These are phyloP conservation scores for Clamator glandarius DNA, from an alignment of 2,797 vertebrate species.

Conservation along the genomic window DNA sequence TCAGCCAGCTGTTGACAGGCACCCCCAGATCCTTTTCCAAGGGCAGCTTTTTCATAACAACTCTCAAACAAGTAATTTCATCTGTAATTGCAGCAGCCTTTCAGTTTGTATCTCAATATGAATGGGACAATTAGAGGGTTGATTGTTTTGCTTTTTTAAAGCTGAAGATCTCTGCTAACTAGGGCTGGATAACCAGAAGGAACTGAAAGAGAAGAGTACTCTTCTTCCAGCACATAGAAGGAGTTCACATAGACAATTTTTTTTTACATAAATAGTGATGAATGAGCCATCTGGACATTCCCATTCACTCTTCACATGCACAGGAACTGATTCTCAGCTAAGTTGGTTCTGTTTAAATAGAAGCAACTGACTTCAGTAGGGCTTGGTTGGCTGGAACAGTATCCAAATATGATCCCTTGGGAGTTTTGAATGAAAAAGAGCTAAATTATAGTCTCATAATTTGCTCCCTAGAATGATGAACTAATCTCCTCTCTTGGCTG, in stretches of 20 bases:
- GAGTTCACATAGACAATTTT: not conserved
- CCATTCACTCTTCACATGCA: not conserved
- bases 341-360: not conserved
- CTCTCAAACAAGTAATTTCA: not conserved
- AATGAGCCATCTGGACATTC: not conserved
- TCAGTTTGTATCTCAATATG: not conserved
- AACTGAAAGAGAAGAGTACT: not conserved
- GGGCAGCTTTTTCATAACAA: not conserved
- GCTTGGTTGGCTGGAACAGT: not conserved
- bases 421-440: not conserved
- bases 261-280: not conserved
- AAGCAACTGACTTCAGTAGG: not conserved
- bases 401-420: not conserved
- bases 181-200: not conserved
- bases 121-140: not conserved
- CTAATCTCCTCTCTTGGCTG: not conserved
- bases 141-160: not conserved
- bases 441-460: not conserved
- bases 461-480: not conserved
- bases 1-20: too few relatives aligned
- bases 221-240: not conserved
- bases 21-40: too few relatives aligned
- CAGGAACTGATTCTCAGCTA: not conserved
- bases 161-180: not conserved
- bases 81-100: not conserved